Conservation (phyloP, 2,888 invertebrate species). For the Chalcosyrphus nemorum region DNA sequence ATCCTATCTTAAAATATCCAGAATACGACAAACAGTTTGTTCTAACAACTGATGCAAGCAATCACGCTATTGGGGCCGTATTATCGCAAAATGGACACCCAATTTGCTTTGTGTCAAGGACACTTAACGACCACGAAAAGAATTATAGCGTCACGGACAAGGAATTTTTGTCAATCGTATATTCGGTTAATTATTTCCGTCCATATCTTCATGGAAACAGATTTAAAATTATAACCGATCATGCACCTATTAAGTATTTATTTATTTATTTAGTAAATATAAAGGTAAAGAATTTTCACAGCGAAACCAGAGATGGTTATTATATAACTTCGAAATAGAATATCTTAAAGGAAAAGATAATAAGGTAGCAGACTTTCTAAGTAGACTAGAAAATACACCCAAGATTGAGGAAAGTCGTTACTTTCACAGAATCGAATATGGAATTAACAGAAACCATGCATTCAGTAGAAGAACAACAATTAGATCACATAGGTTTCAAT, state of each 20-base stretch:
- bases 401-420: conserved; percentile 33
- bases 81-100: not conserved
- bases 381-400: conserved; percentile 17
- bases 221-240: not conserved
- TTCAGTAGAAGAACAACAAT: conserved; percentile 45
- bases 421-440: conserved; percentile 50
- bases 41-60: not conserved
- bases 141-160: not conserved
- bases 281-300: not conserved
- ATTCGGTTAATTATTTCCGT: not conserved
- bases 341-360: not conserved
- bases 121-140: not conserved
- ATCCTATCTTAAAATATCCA: conserved; percentile 11
- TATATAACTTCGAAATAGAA: not conserved
- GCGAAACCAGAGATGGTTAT: not conserved
- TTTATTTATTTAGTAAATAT: not conserved
- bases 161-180: not conserved
- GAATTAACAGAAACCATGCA: conserved; percentile 11
- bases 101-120: not conserved
- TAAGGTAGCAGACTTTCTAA: not conserved
- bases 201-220: not conserved
- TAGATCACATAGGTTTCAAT: conserved; percentile 57
- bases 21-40: not conserved
- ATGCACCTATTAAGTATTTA: not conserved
- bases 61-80: not conserved